Evolutionary conservation across 2,888 invertebrate species (phyloP).

Genomic region (Epinotia bilunana): DNA sequence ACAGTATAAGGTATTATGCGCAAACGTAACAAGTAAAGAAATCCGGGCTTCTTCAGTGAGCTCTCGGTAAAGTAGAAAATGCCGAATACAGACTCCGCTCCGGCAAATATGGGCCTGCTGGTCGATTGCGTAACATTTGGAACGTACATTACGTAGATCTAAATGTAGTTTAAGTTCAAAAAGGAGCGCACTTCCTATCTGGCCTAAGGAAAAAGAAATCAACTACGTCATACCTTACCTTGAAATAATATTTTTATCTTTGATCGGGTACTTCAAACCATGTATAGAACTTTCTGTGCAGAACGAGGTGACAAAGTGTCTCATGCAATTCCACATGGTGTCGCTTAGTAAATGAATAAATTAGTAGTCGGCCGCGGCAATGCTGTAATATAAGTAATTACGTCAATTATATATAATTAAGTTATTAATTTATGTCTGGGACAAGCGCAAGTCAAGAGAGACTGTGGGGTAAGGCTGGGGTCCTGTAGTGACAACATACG

Average conservation of each 20-base stretch:
- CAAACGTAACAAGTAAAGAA: background rate
- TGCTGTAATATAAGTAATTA: conserved; percentile 32
- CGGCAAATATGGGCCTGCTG: background rate
- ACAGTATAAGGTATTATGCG: no score
- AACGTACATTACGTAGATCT: no score
- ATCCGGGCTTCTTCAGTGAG: background rate
- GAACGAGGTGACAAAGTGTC: conserved; percentile 23
- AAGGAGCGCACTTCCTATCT: no score
- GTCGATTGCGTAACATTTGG: no score
- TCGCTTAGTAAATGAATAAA: conserved; percentile 28
- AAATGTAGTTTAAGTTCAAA: no score
- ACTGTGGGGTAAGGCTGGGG: conserved; percentile 10
- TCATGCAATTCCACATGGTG: conserved; percentile 31
- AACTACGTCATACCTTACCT: conserved; percentile 25
- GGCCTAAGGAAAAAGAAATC: background rate
- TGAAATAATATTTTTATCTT: conserved; percentile 34
- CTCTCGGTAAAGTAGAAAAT: background rate
- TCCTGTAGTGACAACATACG: background rate
- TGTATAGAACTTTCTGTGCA: conserved; percentile 38
- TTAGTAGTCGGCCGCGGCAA: conserved; percentile 13
- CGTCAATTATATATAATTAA: conserved; percentile 34
- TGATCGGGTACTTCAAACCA: conserved; percentile 36
- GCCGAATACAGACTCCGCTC: background rate
- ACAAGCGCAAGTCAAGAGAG: conserved; percentile 12
- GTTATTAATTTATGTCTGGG: conserved; percentile 29